These are phyloP conservation scores for Drosophila greeni DNA, from an alignment of 2,888 invertebrate genomes.

Conservation along the genomic window DNA sequence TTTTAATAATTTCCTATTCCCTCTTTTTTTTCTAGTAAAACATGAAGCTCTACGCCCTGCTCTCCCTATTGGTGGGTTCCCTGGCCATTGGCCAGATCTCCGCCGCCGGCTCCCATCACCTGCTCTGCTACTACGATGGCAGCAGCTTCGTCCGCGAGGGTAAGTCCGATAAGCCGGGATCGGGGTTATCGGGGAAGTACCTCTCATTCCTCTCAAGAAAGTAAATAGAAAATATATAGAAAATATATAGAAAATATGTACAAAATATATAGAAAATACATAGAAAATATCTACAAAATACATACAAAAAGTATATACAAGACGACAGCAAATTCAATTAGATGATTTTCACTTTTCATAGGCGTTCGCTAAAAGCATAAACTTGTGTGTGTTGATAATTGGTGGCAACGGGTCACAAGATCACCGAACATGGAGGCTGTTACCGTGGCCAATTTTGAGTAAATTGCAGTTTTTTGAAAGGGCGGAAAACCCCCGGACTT, in stretches of 20 bases:
- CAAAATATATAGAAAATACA: background rate
- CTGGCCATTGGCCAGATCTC: constrained; percentile 58
- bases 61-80: constrained; percentile 65
- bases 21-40: constrained; percentile 20
- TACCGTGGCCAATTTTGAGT: constrained; percentile 30
- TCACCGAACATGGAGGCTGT: constrained; percentile 9
- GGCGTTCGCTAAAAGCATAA: constrained; percentile 38
- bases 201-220: background rate
- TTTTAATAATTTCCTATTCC: background rate
- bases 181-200: constrained; percentile 31
- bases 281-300: background rate
- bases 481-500: constrained; percentile 27
- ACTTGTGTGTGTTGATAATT: constrained; percentile 13
- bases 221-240: background rate
- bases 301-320: background rate
- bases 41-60: constrained; percentile 72
- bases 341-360: constrained; percentile 49
- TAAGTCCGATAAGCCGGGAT: constrained; percentile 55
- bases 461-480: constrained; percentile 31
- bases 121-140: constrained; percentile 76
- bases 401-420: constrained; percentile 39
- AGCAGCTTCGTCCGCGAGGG: constrained; percentile 75
- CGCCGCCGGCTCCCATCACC: constrained; percentile 54
- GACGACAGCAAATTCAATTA: constrained; percentile 23
- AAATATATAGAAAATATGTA: background rate